Conservation (phyloP, 1,140 invertebrate species). For the Trichonephila clavata region DNA sequence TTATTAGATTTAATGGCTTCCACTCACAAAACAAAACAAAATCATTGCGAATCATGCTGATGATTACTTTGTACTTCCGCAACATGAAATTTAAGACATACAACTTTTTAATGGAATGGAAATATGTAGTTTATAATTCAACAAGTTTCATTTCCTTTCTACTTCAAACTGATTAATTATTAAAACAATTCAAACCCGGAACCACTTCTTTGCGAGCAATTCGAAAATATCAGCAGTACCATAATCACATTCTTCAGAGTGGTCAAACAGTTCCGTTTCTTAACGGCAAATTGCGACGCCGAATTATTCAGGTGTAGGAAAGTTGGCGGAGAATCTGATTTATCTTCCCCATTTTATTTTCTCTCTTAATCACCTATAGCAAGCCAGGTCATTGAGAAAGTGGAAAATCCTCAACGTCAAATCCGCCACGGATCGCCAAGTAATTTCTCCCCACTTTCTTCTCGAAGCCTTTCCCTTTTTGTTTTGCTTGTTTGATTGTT, state of each 20-base stretch:
- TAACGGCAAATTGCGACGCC: not conserved
- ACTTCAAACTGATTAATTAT: not conserved
- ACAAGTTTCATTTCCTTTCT: not conserved
- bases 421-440: conserved; percentile 24
- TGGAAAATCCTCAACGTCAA: conserved; percentile 29
- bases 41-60: no score
- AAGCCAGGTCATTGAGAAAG: conserved; percentile 53
- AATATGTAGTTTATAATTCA: not conserved
- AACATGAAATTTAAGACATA: not conserved
- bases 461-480: not conserved
- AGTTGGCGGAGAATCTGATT: not conserved
- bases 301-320: not conserved
- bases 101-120: not conserved
- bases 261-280: not conserved
- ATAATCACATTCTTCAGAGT: not conserved
- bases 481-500: not conserved
- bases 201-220: not conserved
- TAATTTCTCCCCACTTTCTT: conserved; percentile 24
- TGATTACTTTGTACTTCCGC: not conserved
- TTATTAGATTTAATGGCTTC: not conserved
- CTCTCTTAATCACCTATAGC: not conserved
- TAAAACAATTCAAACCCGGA: not conserved
- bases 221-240: not conserved
- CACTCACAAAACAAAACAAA: no score
- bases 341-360: conserved; percentile 36